Conservation (phyloP, 2,888 invertebrate genomes). For the Drosophila falleni region DNA sequence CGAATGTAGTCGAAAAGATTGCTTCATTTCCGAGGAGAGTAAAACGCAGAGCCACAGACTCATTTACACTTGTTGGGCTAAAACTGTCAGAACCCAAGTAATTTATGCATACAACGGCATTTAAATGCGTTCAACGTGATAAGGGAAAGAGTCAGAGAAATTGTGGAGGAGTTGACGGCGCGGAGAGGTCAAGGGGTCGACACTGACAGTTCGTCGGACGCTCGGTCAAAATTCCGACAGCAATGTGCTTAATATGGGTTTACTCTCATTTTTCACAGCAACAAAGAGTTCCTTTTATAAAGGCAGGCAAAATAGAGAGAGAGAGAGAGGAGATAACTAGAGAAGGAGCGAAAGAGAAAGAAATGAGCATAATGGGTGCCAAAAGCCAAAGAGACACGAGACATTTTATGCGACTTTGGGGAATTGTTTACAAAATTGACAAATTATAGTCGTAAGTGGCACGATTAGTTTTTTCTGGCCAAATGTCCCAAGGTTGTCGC, state of each 20-base stretch:
- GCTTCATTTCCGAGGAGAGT: conserved; percentile 53
- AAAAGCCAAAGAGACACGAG: conserved; percentile 64
- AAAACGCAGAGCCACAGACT: conserved; percentile 44
- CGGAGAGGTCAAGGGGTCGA: neutral
- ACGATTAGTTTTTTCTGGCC: conserved; percentile 67
- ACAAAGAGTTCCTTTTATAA: conserved; percentile 52
- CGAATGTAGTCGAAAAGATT: conserved; percentile 29
- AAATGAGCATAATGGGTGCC: conserved; percentile 69
- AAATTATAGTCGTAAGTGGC: conserved; percentile 77
- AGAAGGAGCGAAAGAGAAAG: conserved; percentile 27
- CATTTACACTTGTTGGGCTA: conserved; percentile 63
- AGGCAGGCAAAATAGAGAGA: neutral
- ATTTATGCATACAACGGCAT: conserved; percentile 71
- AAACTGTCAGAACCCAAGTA: conserved; percentile 58
- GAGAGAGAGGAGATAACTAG: neutral
- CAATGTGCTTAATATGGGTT: conserved; percentile 52
- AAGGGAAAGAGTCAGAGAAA: neutral
- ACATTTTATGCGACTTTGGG: conserved; percentile 69
- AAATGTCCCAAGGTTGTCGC: conserved; percentile 63
- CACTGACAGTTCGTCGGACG: conserved; percentile 13
- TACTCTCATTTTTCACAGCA: conserved; percentile 68
- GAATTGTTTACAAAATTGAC: conserved; percentile 80
- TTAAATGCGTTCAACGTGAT: conserved; percentile 58
- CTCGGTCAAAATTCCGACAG: conserved; percentile 27
- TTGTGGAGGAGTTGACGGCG: neutral